A percentile compares a stretch with the other conserved stretches of the same genome.
Evolutionary conservation across 2,888 invertebrate genomes (phyloP).

Genomic region (Scaptomyza reducta): DNA sequence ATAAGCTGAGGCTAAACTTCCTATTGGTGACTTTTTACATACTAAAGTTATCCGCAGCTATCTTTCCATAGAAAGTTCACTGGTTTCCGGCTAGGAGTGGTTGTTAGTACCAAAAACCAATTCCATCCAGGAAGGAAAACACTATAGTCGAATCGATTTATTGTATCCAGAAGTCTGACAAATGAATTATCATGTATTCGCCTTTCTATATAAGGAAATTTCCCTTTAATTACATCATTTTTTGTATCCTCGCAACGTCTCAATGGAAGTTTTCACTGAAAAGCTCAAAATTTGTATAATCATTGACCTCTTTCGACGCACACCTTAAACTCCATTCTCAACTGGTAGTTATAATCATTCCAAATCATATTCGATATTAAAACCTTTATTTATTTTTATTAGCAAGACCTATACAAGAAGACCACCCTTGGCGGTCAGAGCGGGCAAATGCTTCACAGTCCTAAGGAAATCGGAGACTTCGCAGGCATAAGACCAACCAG

Average conservation of each 20-base stretch:
- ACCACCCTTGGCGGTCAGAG: conserved; percentile 69
- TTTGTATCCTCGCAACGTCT: background rate
- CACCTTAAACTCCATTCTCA: background rate
- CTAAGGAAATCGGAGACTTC: conserved; percentile 74
- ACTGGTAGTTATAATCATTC: no score
- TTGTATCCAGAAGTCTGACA: background rate
- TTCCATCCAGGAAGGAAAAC: no score
- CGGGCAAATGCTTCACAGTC: conserved; percentile 73
- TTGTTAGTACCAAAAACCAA: no score
- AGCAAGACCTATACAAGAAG: conserved; percentile 64
- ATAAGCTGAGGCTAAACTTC: no score
- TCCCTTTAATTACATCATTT: no score
- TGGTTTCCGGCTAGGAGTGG: no score
- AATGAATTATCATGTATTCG: background rate
- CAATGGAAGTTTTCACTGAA: background rate
- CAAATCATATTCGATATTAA: conserved; percentile 17
- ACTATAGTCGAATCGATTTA: background rate
- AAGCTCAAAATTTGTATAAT: background rate
- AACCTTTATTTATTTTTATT: conserved; percentile 34
- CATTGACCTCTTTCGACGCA: no score
- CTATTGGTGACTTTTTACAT: no score
- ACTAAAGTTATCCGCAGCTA: no score
- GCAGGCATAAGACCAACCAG: conserved; percentile 82
- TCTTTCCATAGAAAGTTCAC: no score
- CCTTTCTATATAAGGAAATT: background rate